Evolutionary conservation across 1,140 invertebrate genomes (phyloP), one percentile per base, ranked within the genome.

Genomic region (Laupala kohalensis): DNA sequence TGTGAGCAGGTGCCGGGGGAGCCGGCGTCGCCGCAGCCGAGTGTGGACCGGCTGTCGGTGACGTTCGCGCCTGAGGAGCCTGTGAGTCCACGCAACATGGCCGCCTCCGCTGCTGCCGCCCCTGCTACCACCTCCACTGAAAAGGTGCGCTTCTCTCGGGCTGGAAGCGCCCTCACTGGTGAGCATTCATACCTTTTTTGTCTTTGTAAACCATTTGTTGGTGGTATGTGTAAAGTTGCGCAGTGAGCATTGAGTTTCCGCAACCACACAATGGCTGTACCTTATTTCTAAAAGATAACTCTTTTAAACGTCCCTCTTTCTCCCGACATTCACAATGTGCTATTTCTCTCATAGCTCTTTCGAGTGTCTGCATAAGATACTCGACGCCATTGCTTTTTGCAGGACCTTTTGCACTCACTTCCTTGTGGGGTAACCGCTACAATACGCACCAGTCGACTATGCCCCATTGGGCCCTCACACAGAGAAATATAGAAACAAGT

Each of bases 41-140:
- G 88, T 6, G 80, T 86, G 26, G 87, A 89, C 76, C 81, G 88
- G 65, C 80, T 89, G n/a, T 90, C 88, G 13, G 88, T 90, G 30
- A 89, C 86, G 6, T 90, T 89, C 82, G 86, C 87, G 0, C 82
- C 86, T 28, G 82, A 81, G 25, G 81, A 84, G 76, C 76, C 76
- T n/a, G 12, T 24, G 64, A 70, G 53, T 24, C 82, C 76, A 71
- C 70, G 78, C 13, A 79, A 79, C 65, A 79, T 80, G 69, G 83
- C 82, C 75, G 78, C 81, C 77, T 66, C 76, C 72, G 71, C 74
- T 53, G 73, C 70, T 65, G 67, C 69, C 72, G 72, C 67, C 29
- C 74, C 70, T 23, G 26, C 67, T 19, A 15, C 24, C 29, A 27
- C 13, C n/a, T 28, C 62, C 25, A 74, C 64, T 67, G 77, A 76